phyloP scores from a whole-genome alignment of 2,113 vertebrate species.

The Alaudala cheleensis region DNA sequence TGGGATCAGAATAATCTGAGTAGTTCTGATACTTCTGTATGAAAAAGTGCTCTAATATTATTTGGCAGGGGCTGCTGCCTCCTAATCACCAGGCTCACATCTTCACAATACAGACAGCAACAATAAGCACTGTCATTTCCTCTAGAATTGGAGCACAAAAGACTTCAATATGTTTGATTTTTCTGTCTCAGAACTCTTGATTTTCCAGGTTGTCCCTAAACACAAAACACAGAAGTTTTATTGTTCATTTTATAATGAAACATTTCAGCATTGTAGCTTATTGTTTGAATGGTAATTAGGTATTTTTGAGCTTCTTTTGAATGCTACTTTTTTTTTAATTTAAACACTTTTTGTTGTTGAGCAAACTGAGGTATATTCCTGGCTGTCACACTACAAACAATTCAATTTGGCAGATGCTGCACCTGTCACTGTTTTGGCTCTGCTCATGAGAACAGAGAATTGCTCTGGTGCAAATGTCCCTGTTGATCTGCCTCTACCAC shows the following conservation, averaged over 20 bases:
- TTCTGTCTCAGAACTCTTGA: background rate
- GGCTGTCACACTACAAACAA: slow-evolving; percentile 40
- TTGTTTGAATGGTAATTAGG: slow-evolving; percentile 28
- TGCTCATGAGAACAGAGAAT: slow-evolving; percentile 27
- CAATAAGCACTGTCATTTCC: background rate
- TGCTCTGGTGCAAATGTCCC: background rate
- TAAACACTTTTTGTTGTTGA: background rate
- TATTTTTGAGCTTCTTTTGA: slow-evolving; percentile 39
- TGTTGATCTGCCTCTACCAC: background rate
- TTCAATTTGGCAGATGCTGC: slow-evolving; percentile 42
- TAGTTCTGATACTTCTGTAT: background rate
- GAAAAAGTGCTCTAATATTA: background rate
- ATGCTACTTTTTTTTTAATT: background rate
- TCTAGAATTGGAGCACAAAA: background rate
- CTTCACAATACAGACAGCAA: background rate
- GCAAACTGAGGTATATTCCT: slow-evolving; percentile 35
- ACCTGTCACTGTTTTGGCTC: background rate
- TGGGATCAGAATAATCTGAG: background rate
- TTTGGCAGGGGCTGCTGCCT: background rate
- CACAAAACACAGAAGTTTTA: background rate
- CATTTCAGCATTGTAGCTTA: slow-evolving; percentile 4
- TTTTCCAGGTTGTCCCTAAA: background rate
- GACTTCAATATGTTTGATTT: background rate
- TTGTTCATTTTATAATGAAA: slow-evolving; percentile 8
- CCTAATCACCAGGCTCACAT: background rate